Base-by-base conservation (phyloP, 2,797 vertebrate species). In the Sebastes diaconus region DNA sequence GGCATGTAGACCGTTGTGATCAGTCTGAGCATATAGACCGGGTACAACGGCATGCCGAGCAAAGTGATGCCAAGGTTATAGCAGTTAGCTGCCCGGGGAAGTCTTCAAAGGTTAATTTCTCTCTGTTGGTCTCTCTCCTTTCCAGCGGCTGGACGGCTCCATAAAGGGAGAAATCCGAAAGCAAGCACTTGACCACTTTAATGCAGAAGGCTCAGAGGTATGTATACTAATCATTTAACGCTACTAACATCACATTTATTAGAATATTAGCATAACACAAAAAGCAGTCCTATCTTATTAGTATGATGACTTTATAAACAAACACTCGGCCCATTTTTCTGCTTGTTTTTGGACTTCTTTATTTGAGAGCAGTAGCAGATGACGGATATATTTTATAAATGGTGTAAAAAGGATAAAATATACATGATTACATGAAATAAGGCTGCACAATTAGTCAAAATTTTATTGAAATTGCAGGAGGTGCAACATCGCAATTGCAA, bases 161-260 rank as follows among this genome's bases (percentile, higher is more conserved):
- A 99, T 99, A 94, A 99, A 98, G 92, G 98, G 98, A 92, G 99
- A 99, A 94, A 96, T 99, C 90, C 95, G 99, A 83, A 99, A 99
- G 90, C 99, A 99, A 94, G 99, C 99, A 1, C 95, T 99, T 75
- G 99, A 99, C 93, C 99, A 99, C 96, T 99, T 99, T 95, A 99
- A 99, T 68, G 99, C 99, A 0, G 99, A 99, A 87, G 98, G 98
- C 88, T 99, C 99, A 25, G 99, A 99, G 98, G 99, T 99, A 96
- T 69, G 94, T 91, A 36, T 57, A 5, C 25, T 52, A 10, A 22
- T 36, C 20, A 83, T 25, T 29, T 77, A 27, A 29, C 18, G 20
- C 20, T 30, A 13, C 24, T 50, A 2, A 60, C 29, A 30, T 0
- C 16, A 57, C 13, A 58, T n/a, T 72, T 66, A 9, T 24, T 29